Evolutionary conservation across 2,113 vertebrate species (phyloP).

Genomic region (Leptodactylus fuscus): DNA sequence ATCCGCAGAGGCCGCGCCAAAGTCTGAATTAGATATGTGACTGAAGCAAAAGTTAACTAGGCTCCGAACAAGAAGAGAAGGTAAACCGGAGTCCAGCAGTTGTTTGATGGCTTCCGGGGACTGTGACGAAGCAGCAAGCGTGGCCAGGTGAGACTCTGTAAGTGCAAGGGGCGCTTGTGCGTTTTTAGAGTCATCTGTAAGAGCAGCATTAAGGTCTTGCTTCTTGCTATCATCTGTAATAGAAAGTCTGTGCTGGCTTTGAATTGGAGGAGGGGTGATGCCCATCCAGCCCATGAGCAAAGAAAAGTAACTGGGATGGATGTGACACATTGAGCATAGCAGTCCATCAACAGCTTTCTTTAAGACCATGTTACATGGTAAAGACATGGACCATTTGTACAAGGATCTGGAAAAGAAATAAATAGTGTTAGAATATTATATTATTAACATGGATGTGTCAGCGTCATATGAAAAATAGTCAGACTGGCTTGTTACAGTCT

Average conservation of each 20-base stretch:
- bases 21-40: constrained; percentile 86
- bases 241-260: constrained; percentile 88
- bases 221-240: constrained; percentile 99
- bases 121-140: constrained; percentile 92
- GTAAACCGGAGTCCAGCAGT: constrained; percentile 92
- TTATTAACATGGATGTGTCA: too few species aligned
- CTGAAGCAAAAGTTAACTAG: constrained; percentile 89
- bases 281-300: constrained; percentile 99
- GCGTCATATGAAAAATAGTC: too few species aligned
- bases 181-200: constrained; percentile 96
- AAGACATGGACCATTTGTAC: constrained; percentile 97
- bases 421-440: not conserved
- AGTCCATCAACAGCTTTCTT: constrained; percentile 98
- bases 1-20: constrained; percentile 78
- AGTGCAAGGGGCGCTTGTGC: constrained; percentile 86
- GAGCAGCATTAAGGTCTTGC: constrained; percentile 86
- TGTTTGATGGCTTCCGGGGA: constrained; percentile 96
- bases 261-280: constrained; percentile 84
- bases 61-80: constrained; percentile 92
- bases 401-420: constrained; percentile 78
- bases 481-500: too few species aligned
- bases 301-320: constrained; percentile 96
- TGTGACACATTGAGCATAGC: constrained; percentile 96
- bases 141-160: constrained; percentile 91
- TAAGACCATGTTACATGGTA: constrained; percentile 93